These are phyloP conservation scores for Drosophila aldrichi DNA, from an alignment of 2,888 invertebrate genomes.

Conservation along the genomic window DNA sequence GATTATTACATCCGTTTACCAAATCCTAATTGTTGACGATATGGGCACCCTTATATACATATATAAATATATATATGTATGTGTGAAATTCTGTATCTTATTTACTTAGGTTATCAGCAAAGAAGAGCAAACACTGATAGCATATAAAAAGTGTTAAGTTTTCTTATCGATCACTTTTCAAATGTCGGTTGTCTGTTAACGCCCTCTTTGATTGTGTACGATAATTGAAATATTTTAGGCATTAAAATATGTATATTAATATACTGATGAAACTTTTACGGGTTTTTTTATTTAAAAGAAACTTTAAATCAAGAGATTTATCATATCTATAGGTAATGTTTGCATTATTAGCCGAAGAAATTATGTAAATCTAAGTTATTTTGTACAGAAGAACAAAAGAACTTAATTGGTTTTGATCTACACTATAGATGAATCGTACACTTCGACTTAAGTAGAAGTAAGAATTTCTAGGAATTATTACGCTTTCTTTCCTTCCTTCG, in stretches of 20 bases:
- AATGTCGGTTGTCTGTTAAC: neutral
- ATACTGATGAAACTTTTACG: no score
- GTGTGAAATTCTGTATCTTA: neutral
- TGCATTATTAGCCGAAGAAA: no score
- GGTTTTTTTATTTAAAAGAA: no score
- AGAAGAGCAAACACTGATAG: neutral
- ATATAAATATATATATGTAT: neutral
- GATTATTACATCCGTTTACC: constrained; percentile 5
- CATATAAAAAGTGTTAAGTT: neutral
- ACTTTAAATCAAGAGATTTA: no score
- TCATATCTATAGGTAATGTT: no score
- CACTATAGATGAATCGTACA: no score
- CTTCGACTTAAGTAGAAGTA: neutral
- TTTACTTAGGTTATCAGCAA: constrained; percentile 3
- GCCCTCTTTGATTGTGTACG: neutral
- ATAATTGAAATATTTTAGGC: neutral
- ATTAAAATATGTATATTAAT: no score
- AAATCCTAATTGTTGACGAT: neutral
- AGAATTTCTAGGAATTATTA: neutral
- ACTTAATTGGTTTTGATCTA: no score
- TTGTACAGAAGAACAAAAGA: no score
- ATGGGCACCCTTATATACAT: neutral
- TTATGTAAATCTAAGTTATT: no score
- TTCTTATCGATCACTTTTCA: neutral
- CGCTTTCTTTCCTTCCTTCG: neutral